Base-by-base conservation (phyloP, 1,140 invertebrate genomes). In the Ceratina japonica region DNA sequence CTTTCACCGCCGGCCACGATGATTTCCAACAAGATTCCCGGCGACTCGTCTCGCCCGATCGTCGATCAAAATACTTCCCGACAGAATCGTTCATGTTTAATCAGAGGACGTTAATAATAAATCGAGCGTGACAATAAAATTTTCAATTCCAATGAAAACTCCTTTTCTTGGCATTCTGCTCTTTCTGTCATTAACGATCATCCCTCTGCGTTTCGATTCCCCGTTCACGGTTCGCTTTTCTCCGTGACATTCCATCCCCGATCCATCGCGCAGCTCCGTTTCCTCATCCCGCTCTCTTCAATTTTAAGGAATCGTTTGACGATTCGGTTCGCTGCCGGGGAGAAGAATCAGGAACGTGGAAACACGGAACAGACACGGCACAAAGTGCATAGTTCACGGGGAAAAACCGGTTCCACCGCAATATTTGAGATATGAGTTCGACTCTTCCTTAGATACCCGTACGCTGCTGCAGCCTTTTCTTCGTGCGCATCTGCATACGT, bases 351-450 rank as follows among this genome's bases (percentile, higher is more conserved):
- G 13, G 37, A 59, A 54, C 31, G 52, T 24, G 18, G 63, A 37
- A 44, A 66, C 18, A 49, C 10, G 54, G 63, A 58, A n/a, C n/a
- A 10, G 16, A 54, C 16, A 51, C 22, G 20, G 18, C 3, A 22
- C 54, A 66, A 66, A 59, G 52, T n/a, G 2, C 2, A 44, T 10
- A 18, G 24, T 27, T 10, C 51, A n/a, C 12, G 27, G 44, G n/a
- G 3, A 27, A 20, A 49, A 49, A 44, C n/a, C 51, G 22, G 73
- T 24, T 12, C 16, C 24, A 16, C 20, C 22, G 73, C 31, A 75
- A 59, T 75, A 75, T 68, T 68, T 68, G 10, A 31, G 27, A 75
- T 65, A 75, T 18, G 73, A 75, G 52, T 49, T 68, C 63, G 31
- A 5, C 44, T 58, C 24, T 49, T 68, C 24, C 63, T 66, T 16